Evolutionary conservation across 1,140 invertebrate species (phyloP).

Genomic region (Sitophilus oryzae): DNA sequence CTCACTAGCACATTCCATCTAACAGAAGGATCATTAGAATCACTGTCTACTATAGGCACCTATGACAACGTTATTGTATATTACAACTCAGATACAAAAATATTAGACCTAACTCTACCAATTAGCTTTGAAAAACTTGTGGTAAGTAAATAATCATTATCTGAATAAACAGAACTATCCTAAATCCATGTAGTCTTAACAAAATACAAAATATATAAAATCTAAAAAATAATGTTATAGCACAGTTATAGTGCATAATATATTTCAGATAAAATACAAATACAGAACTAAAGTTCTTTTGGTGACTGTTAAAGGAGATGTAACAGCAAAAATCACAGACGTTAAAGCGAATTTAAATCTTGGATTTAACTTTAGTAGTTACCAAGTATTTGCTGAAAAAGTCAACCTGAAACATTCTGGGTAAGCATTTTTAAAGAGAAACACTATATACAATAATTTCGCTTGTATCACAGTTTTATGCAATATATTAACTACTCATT

Average conservation of each 20-base stretch:
- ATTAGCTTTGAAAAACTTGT: background rate
- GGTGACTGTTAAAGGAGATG: constrained; percentile 16
- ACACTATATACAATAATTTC: background rate
- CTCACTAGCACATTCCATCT: background rate
- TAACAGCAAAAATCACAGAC: constrained; percentile 21
- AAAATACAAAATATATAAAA: no score
- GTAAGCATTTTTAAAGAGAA: constrained; percentile 15
- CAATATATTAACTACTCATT: background rate
- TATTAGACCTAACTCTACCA: background rate
- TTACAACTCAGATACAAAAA: background rate
- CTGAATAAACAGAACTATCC: no score
- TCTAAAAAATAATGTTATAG: no score
- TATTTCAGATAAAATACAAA: constrained; percentile 21
- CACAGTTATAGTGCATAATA: no score
- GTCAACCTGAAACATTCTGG: constrained; percentile 26
- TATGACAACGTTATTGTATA: background rate
- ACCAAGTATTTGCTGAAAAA: constrained; percentile 12
- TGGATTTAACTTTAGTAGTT: constrained; percentile 18
- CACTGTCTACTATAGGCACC: background rate
- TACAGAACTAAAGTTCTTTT: constrained; percentile 19
- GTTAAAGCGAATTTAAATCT: constrained; percentile 26
- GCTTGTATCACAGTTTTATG: background rate
- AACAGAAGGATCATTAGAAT: background rate
- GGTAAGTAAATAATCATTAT: no score
- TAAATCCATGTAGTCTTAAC: no score